Conservation (phyloP, 2,888 invertebrate species). For the Cheilosia soror region DNA sequence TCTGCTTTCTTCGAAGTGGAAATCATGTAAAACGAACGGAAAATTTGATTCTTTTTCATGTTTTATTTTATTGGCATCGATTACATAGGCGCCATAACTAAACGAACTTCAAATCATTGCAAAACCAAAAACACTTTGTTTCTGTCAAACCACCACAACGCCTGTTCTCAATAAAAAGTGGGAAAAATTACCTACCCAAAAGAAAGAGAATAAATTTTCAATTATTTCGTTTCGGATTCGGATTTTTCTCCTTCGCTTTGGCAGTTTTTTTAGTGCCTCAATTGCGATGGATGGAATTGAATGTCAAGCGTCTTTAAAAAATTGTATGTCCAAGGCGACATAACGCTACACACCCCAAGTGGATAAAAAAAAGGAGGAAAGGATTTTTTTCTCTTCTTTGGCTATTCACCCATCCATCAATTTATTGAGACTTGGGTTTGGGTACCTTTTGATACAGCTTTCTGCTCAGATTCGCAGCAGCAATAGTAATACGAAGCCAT, state of each 20-base stretch:
- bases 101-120: conserved; percentile 55
- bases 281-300: conserved; percentile 62
- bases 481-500: conserved; percentile 32
- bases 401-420: conserved; percentile 61
- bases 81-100: conserved; percentile 44
- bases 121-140: conserved; percentile 65
- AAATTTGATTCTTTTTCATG: conserved; percentile 23
- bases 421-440: conserved; percentile 63
- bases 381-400: conserved; percentile 5
- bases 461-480: neutral
- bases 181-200: neutral
- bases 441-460: conserved; percentile 44
- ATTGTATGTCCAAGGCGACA: conserved; percentile 57
- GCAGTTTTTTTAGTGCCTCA: conserved; percentile 23
- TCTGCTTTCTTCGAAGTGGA: neutral
- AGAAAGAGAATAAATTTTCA: conserved; percentile 61
- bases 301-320: conserved; percentile 62
- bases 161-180: neutral
- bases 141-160: conserved; percentile 11
- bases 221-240: conserved; percentile 61
- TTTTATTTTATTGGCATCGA: conserved; percentile 53
- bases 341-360: conserved; percentile 11
- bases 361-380: conserved; percentile 7
- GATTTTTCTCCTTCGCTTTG: conserved; percentile 30
- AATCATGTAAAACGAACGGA: conserved; percentile 17